A percentile compares a stretch with the other conserved stretches of the same genome.
Conservation (phyloP, 2,888 invertebrate genomes). For the Apocheima hispidaria region DNA sequence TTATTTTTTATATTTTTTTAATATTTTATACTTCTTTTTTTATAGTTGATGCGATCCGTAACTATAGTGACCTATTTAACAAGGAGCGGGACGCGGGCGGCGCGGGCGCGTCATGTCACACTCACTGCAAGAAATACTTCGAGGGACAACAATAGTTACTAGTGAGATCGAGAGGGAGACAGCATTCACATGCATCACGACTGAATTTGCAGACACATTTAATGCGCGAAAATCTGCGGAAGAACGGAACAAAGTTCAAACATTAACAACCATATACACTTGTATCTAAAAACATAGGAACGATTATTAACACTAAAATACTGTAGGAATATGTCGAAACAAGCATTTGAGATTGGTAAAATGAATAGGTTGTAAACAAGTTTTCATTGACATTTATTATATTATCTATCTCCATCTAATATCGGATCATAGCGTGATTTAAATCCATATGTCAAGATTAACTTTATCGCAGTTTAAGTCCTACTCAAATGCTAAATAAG, state of each 20-base stretch:
- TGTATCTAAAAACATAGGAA: slow-evolving; percentile 23
- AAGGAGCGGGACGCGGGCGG: slow-evolving; percentile 64
- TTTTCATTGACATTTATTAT: background rate
- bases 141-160: slow-evolving; percentile 19
- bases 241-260: slow-evolving; percentile 10
- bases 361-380: background rate
- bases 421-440: background rate
- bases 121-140: slow-evolving; percentile 26
- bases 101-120: slow-evolving; percentile 57
- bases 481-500: background rate
- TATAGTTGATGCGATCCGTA: slow-evolving; percentile 73
- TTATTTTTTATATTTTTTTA: slow-evolving; percentile 56
- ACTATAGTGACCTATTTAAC: slow-evolving; percentile 75
- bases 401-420: background rate
- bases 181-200: background rate
- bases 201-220: slow-evolving; percentile 3
- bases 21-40: slow-evolving; percentile 59
- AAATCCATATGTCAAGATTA: no score
- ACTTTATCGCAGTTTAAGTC: no score
- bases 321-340: no score
- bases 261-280: slow-evolving; percentile 24
- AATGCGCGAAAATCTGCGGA: slow-evolving; percentile 33
- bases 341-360: background rate
- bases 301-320: background rate
- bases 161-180: slow-evolving; percentile 24